Base-by-base conservation (phyloP, 1,140 invertebrate species). In the Globodera ellingtonae region DNA sequence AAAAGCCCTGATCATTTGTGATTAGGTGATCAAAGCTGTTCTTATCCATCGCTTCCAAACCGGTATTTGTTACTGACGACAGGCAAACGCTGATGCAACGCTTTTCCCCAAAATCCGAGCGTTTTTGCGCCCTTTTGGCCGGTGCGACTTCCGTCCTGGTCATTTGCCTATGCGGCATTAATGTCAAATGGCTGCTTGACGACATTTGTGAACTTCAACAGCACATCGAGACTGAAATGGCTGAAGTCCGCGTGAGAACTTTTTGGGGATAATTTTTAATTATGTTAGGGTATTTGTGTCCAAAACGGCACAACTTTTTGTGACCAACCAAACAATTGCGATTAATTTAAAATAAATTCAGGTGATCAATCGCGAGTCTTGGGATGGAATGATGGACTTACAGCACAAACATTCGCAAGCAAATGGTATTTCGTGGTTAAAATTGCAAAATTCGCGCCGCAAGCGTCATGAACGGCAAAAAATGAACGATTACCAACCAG, bases 331-430 rank as follows among this genome's bases (percentile, higher is more conserved):
- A 35, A 35, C 35, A 35, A 35, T 35, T 35, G 35, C 35, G 3
- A 35, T 35, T 35, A 35, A 35, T 35, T 35, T 35, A 35, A 35
- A 35, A 3, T 3, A 35, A 35, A 35, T 21, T 67, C 3, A 67
- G 8, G 18, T 67, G n/a, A 18, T 70, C 24, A 70, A 70, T 18
- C 67, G 67, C 1, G 67, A 70, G 67, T 35, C 67, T 24, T 70
- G 67, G 67, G 67, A 70, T 10, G 67, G 10, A 4, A 70, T 70
- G 67, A 70, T 70, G 67, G 67, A 70, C 9, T 18, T 70, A 18
- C 67, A 70, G 67, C 67, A 70, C 35, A 70, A 70, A 47, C 67
- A 70, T 44, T 70, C 67, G 10, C 35, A 70, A 70, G 67, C 67
- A 18, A 70, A 47, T 10, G 67, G 67, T 5, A 47, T 70, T 70